Percentiles rank a stretch among this genome's conserved stretches.
These are phyloP conservation scores for Harlomillsia oculata DNA, from an alignment of 1,140 invertebrate genomes.

Conservation along the genomic window DNA sequence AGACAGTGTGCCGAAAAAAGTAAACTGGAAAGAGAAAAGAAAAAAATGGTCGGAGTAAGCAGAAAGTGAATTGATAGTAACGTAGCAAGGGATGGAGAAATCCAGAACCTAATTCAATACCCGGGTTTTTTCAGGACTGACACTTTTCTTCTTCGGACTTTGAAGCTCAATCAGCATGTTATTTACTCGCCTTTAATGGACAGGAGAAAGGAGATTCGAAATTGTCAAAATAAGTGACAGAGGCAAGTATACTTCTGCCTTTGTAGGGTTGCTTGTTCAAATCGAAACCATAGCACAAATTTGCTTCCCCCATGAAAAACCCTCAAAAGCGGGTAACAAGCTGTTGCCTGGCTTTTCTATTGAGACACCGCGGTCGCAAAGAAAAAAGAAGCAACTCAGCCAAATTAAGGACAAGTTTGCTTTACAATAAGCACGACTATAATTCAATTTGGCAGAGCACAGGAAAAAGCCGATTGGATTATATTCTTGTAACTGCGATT, in stretches of 20 bases:
- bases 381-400: constrained; percentile 18
- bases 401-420: constrained; percentile 43
- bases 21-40: background rate
- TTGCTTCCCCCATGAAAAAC: no score
- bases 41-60: background rate
- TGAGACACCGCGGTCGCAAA: background rate
- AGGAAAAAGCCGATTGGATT: constrained; percentile 13
- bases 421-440: constrained; percentile 42
- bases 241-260: no score
- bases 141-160: constrained; percentile 9
- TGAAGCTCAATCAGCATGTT: constrained; percentile 31
- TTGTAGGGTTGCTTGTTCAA: no score
- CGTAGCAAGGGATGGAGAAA: no score
- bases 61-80: no score
- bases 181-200: no score
- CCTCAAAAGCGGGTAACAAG: no score
- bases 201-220: no score
- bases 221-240: no score
- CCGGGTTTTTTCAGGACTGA: background rate
- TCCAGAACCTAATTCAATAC: no score
- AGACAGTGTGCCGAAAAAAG: background rate
- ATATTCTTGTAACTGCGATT: constrained; percentile 15
- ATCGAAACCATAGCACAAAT: no score
- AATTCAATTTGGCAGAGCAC: constrained; percentile 22
- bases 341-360: no score